Conservation (phyloP, 2,888 invertebrate species). For the Lepidochitona cinerea region DNA sequence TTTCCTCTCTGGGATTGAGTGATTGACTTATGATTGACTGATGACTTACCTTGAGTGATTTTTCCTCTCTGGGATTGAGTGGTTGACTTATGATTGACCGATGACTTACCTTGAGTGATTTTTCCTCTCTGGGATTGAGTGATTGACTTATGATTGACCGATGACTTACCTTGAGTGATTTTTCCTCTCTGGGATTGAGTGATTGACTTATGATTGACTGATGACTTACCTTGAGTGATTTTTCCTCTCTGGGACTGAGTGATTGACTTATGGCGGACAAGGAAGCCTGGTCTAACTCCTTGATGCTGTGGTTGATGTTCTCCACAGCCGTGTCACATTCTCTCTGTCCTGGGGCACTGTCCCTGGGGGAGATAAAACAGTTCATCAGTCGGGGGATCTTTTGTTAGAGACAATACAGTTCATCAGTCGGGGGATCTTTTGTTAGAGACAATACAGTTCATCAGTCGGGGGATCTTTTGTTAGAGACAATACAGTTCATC, state of each 20-base stretch:
- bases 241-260: constrained; percentile 79
- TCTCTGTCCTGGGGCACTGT: constrained; percentile 95
- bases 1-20: no score
- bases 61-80: no score
- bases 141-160: constrained; percentile 90
- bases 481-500: no score
- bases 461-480: no score
- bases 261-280: constrained; percentile 90
- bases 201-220: constrained; percentile 90
- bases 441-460: no score
- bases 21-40: no score
- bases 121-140: constrained; percentile 79
- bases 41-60: no score
- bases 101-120: constrained; percentile 79
- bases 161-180: constrained; percentile 78
- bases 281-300: constrained; percentile 88
- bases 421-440: no score
- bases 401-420: no score
- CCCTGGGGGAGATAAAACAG: no score
- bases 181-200: constrained; percentile 79
- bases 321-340: constrained; percentile 91
- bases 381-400: no score
- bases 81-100: no score
- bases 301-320: constrained; percentile 81
- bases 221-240: constrained; percentile 77